Evolutionary conservation across 2,113 vertebrate genomes (phyloP), one percentile per base, ranked within the genome.

Genomic region (Pterophyllum scalare): DNA sequence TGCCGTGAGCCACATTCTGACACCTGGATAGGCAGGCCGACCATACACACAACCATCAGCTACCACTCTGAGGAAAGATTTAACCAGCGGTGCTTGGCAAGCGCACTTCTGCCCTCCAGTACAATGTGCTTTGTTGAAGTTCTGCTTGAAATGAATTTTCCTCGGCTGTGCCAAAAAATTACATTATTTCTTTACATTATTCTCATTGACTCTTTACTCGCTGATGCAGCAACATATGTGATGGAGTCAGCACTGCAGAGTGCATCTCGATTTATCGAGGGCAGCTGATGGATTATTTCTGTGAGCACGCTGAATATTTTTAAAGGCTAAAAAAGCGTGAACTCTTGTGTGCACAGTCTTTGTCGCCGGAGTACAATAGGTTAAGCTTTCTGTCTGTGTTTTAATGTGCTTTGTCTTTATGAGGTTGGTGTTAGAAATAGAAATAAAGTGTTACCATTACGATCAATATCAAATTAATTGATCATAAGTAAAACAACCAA

Each of bases 1-100:
- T 40, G 84, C 85, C 78, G 43, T 84, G 86, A 88, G 90, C 87
- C n/a, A 87, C 89, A 75, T 92, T 52, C 88, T 91, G 90, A 92
- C 91, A 89, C 90, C 77, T 35, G 86, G 87, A 88, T 59, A 81
- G 84, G 80, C 89, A 78, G 74, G 40, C 81, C 83, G 64, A 75
- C 82, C 88, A 26, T 40, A 85, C 89, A 77, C 88, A 77, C 75
- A 67, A 74, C 72, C 88, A 52, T 17, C 70, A 57, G 84, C 87
- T 40, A 80, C 80, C 86, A 75, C 84, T 84, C 85, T 61, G 82
- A 81, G 79, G 81, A 82, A 76, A 87, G 67, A 84, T 88, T 88
- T 75, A 77, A 87, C 83, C 11, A n/a, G 20, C 10, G 24, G 75
- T 24, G 58, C 79, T 86, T 86, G 84, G 86, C 82, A 82, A 78